Evolutionary conservation across 2,113 vertebrate genomes (phyloP).

Genomic region (Deroptyus accipitrinus): DNA sequence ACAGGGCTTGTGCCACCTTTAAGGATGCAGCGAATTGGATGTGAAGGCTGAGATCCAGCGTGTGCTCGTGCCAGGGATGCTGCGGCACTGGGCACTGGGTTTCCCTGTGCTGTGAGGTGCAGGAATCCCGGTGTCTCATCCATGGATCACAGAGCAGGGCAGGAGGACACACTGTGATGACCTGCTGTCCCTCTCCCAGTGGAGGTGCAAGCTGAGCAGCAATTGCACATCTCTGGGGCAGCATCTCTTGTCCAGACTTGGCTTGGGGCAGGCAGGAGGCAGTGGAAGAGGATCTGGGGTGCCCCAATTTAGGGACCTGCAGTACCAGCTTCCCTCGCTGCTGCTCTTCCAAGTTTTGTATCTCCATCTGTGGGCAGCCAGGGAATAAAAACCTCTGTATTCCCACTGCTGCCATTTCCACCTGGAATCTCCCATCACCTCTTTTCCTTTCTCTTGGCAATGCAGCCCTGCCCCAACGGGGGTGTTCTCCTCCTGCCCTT

Average conservation of each 20-base stretch:
- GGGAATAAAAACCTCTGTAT: neutral
- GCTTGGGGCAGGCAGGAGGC: neutral
- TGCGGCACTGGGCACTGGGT: neutral
- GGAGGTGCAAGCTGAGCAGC: neutral
- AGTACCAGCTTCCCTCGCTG: neutral
- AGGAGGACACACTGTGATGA: neutral
- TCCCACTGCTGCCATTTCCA: neutral
- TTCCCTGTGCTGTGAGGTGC: neutral
- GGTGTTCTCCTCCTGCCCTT: neutral
- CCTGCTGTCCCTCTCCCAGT: neutral
- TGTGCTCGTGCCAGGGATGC: neutral
- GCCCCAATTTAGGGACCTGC: neutral
- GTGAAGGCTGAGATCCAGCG: fast-evolving
- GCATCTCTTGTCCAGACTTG: neutral
- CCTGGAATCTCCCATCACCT: conserved; percentile 19
- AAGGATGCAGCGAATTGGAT: fast-evolving
- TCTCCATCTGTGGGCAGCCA: neutral
- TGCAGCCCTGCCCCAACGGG: neutral
- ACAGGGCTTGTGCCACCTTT: neutral
- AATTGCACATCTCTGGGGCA: fast-evolving
- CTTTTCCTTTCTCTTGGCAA: neutral
- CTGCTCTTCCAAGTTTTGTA: neutral
- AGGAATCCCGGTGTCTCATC: fast-evolving
- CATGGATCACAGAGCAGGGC: fast-evolving
- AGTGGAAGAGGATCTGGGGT: neutral